Conservation (phyloP, 2,888 invertebrate species). For the Diadegma fenestrale region DNA sequence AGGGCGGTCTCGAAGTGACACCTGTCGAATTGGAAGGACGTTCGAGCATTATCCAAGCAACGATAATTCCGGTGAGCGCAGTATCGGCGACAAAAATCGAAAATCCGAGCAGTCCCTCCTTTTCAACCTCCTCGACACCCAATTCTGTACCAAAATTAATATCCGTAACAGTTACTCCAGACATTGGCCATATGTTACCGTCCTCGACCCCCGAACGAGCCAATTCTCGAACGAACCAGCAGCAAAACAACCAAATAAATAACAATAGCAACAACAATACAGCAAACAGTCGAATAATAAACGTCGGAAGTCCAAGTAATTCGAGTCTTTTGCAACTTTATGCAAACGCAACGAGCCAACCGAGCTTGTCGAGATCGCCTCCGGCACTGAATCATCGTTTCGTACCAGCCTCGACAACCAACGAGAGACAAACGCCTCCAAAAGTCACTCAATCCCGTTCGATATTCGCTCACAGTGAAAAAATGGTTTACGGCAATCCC, state of each 20-base stretch:
- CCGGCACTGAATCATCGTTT: conserved; percentile 75
- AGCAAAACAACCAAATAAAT: conserved; percentile 42
- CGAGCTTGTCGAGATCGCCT: conserved; percentile 60
- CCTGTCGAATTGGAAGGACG: conserved; percentile 86
- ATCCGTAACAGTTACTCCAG: conserved; percentile 85
- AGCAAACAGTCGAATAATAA: conserved; percentile 75
- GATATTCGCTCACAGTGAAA: conserved; percentile 88
- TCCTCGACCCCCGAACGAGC: conserved; percentile 78
- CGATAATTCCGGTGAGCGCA: conserved; percentile 84
- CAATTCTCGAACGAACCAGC: conserved; percentile 41
- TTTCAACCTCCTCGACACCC: conserved; percentile 79
- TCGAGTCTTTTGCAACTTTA: conserved; percentile 80
- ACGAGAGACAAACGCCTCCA: conserved; percentile 84
- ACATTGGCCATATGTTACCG: conserved; percentile 84
- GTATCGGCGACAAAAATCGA: conserved; percentile 81
- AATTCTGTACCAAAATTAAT: conserved; percentile 81
- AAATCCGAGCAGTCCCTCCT: conserved; percentile 69
- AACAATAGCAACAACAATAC: conserved; percentile 73
- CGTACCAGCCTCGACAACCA: conserved; percentile 76
- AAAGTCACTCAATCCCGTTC: conserved; percentile 89
- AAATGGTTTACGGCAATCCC: conserved; percentile 90
- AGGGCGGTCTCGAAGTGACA: conserved; percentile 91
- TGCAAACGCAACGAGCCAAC: conserved; percentile 75
- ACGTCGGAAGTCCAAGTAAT: conserved; percentile 80
- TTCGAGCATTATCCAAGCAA: conserved; percentile 85